Base-by-base conservation (phyloP, 2,888 invertebrate genomes). In the Tridacna gigas region DNA sequence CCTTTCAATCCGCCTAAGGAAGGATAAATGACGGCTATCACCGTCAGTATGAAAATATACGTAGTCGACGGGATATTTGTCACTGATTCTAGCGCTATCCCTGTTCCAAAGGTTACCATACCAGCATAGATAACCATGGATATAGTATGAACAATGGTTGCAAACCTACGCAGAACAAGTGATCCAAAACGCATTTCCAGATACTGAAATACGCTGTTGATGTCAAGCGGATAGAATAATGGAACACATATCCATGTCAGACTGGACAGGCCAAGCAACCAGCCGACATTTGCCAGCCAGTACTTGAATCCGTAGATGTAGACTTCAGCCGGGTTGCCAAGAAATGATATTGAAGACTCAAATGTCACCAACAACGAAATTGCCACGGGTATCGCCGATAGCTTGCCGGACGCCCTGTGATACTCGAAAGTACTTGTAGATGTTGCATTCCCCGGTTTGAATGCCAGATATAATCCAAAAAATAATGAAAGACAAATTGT, bases 121-220 rank as follows among this genome's bases (percentile, higher is more conserved):
- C 77, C 83, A 3, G 83, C 77, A 45, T 83, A 83, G 3, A 80
- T 12, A 15, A 66, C 28, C 77, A 77, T 83, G 48, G 60, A 77
- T 15, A 77, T 18, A 28, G 61, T 65, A 37, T 76, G 60, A n/a
- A 83, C 28, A 37, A 51, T 37, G 47, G 67, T 78, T 0, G 80
- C 80, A 47, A 83, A 15, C 25, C 61, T 74, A 0, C 83, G 74
- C 22, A 83, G 60, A 11, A 60, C 9, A 18, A 61, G 28, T 18
- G 83, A 77, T 25, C 69, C 77, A 28, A 80, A 74, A 11, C 80
- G 80, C 74, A 80, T 74, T 18, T 83, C 65, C 7, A 80, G 61
- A 22, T 83, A 83, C 28, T 84, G 79, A 73, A 71, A 84, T 5
- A 81, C 74, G 47, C 84, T 84, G n/a, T 81, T 84, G 12, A 84